phyloP scores from a whole-genome alignment of 2,888 invertebrate genomes.

The Ligdia adustata region DNA sequence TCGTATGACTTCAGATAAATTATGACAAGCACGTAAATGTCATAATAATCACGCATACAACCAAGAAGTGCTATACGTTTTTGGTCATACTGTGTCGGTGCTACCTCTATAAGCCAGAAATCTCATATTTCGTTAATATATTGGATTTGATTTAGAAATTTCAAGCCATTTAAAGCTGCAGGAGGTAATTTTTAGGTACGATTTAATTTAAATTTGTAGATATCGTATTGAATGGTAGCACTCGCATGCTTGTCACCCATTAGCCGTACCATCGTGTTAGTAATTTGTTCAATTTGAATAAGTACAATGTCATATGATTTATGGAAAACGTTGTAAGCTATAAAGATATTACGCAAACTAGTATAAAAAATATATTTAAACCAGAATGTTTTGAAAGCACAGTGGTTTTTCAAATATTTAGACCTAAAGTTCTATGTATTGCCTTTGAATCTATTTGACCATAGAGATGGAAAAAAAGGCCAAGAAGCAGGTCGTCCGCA shows the following conservation, averaged over 20 bases:
- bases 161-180: slow-evolving; percentile 29
- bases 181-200: slow-evolving; percentile 39
- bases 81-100: slow-evolving; percentile 14
- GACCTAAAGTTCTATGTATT: no score
- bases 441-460: no score
- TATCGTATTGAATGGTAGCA: slow-evolving; percentile 17
- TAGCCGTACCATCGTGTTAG: slow-evolving; percentile 34
- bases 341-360: no score
- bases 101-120: slow-evolving; percentile 17
- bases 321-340: not conserved
- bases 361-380: no score
- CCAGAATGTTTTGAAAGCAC: no score
- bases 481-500: no score
- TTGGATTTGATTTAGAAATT: slow-evolving; percentile 29
- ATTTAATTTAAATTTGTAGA: slow-evolving; percentile 41
- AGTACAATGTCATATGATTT: slow-evolving; percentile 1
- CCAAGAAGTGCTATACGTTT: slow-evolving; percentile 18
- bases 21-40: slow-evolving; percentile 14
- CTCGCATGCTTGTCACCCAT: slow-evolving; percentile 39
- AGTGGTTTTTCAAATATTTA: no score
- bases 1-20: slow-evolving; percentile 14
- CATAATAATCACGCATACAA: slow-evolving; percentile 13
- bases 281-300: slow-evolving; percentile 41
- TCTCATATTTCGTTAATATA: slow-evolving; percentile 31
- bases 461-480: no score